Evolutionary conservation across 2,113 vertebrate genomes (phyloP).

Genomic region (Otus sunia): DNA sequence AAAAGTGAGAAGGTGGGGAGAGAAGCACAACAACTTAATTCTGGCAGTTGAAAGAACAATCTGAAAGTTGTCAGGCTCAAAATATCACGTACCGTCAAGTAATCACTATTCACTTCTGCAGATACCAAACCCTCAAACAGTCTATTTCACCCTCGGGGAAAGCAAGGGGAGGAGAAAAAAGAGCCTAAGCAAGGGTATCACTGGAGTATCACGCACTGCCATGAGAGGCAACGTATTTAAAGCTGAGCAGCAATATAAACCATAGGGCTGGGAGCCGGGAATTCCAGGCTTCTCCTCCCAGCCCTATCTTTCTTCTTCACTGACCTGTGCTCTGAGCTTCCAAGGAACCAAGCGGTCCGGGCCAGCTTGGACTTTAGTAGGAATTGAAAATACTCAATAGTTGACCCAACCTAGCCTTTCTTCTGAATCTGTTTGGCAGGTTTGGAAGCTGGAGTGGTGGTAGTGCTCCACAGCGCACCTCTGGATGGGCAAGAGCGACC

Average conservation of each 20-base stretch:
- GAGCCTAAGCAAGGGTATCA: neutral
- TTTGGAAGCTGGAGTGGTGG: neutral
- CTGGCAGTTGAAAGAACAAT: constrained; percentile 47
- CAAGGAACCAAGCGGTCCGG: fast-evolving
- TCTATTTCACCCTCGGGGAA: neutral
- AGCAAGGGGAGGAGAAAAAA: neutral
- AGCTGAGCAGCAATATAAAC: neutral
- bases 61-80: constrained; percentile 35
- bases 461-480: neutral
- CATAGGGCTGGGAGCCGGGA: neutral
- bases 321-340: neutral
- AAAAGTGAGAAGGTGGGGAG: constrained; percentile 45
- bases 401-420: neutral
- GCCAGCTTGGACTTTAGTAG: neutral
- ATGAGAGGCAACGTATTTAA: neutral
- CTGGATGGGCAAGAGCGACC: fast-evolving
- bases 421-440: neutral
- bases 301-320: neutral
- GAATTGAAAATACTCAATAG: neutral
- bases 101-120: constrained; percentile 12
- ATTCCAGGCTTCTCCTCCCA: neutral
- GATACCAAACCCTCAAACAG: neutral
- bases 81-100: neutral
- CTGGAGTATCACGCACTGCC: neutral
- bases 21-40: constrained; percentile 57